Conservation (phyloP, 2,888 invertebrate genomes). For the Biston betularia region DNA sequence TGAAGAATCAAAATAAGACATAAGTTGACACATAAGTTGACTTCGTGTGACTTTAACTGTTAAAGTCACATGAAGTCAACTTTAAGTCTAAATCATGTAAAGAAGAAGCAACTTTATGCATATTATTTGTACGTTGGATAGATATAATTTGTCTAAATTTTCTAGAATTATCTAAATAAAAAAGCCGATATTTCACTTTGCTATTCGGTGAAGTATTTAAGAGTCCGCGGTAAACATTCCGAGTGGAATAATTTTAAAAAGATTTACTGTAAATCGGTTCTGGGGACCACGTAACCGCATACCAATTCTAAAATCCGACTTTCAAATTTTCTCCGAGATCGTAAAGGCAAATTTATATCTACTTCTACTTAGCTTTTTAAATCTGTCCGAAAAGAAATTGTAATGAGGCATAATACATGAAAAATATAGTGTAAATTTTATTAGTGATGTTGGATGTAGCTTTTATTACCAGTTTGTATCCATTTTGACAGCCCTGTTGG, state of each 20-base stretch:
- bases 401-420: slow-evolving; percentile 21
- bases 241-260: slow-evolving; percentile 36
- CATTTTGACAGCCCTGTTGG: too few relatives aligned
- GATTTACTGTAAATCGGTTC: slow-evolving; percentile 38
- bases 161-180: slow-evolving; percentile 3
- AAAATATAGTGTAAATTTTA: neutral
- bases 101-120: too few relatives aligned
- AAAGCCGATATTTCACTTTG: slow-evolving; percentile 2
- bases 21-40: too few relatives aligned
- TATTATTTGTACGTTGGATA: too few relatives aligned
- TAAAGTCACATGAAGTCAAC: too few relatives aligned
- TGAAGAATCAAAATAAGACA: too few relatives aligned
- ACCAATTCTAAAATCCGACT: slow-evolving; percentile 56
- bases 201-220: slow-evolving; percentile 26
- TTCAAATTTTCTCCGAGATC: slow-evolving; percentile 51
- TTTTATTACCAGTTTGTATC: too few relatives aligned
- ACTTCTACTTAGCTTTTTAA: slow-evolving; percentile 48
- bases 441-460: neutral
- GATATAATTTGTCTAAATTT: too few relatives aligned
- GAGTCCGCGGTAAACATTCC: slow-evolving; percentile 21
- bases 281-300: slow-evolving; percentile 49
- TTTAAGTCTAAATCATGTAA: too few relatives aligned
- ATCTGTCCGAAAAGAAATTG: slow-evolving; percentile 42
- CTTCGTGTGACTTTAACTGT: too few relatives aligned
- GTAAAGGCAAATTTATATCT: slow-evolving; percentile 60